These are phyloP conservation scores for Agonum fuliginosum DNA, from an alignment of 2,888 invertebrate species.

Conservation along the genomic window DNA sequence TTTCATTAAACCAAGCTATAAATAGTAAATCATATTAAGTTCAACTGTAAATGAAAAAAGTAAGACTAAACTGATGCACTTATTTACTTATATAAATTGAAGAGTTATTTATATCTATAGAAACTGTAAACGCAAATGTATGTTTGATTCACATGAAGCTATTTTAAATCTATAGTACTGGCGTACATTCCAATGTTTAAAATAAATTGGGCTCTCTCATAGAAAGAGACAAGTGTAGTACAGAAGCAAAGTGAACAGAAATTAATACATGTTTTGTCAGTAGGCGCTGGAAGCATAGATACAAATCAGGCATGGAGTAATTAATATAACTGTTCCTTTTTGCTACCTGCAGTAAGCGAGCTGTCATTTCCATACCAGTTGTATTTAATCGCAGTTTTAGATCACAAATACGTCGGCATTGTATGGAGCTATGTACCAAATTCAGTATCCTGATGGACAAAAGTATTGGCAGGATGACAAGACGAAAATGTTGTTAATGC, in stretches of 20 bases:
- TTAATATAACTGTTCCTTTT: slow-evolving; percentile 55
- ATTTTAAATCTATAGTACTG: slow-evolving; percentile 25
- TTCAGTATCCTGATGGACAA: neutral
- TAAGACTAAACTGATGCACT: neutral
- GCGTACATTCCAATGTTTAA: slow-evolving; percentile 20
- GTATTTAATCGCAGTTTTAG: slow-evolving; percentile 33
- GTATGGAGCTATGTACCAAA: slow-evolving; percentile 22
- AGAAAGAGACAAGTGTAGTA: slow-evolving; percentile 40
- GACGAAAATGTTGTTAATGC: slow-evolving; percentile 8
- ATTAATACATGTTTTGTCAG: slow-evolving; percentile 42
- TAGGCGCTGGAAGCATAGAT: slow-evolving; percentile 52
- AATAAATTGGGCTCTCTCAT: slow-evolving; percentile 11
- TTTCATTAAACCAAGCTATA: too few species aligned
- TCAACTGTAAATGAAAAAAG: neutral
- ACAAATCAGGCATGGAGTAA: slow-evolving; percentile 38
- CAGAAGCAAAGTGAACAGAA: slow-evolving; percentile 41
- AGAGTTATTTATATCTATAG: slow-evolving; percentile 21
- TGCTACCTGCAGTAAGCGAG: slow-evolving; percentile 42
- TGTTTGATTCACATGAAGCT: slow-evolving; percentile 5
- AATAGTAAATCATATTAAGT: neutral
- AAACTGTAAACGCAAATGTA: too few species aligned
- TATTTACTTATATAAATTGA: neutral
- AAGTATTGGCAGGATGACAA: slow-evolving; percentile 22
- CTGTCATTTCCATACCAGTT: slow-evolving; percentile 51
- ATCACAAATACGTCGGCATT: slow-evolving; percentile 38